Evolutionary conservation across 2,113 vertebrate genomes (phyloP).

Genomic region (Phylloscopus trochilus): DNA sequence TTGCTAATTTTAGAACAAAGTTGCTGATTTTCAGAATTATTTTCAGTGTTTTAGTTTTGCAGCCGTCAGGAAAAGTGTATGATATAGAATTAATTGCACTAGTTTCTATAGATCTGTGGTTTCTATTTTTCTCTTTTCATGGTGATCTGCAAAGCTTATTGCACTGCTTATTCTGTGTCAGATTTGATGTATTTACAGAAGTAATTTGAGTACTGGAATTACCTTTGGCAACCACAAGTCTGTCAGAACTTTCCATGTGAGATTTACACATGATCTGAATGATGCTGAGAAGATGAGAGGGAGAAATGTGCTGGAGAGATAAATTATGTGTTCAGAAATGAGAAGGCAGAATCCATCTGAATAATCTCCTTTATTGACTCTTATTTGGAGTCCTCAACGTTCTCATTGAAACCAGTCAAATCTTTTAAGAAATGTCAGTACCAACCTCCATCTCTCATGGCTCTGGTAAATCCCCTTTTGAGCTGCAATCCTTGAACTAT

Average conservation of each 20-base stretch:
- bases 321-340: not conserved
- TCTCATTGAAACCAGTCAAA: not conserved
- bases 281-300: not conserved
- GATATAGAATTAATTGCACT: not conserved
- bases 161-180: not conserved
- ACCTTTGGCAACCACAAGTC: not conserved
- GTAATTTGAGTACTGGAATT: not conserved
- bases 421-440: not conserved
- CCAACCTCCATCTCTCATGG: not conserved
- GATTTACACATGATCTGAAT: not conserved
- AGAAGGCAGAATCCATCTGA: not conserved
- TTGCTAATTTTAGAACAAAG: not conserved
- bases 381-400: accelerated
- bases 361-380: not conserved
- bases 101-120: not conserved
- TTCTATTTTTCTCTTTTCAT: not conserved
- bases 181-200: not conserved
- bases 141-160: not conserved
- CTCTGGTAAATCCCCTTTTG: not conserved
- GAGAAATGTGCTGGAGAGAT: not conserved
- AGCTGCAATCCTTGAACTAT: not conserved
- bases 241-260: not conserved
- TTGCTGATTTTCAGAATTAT: not conserved
- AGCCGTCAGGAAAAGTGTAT: not conserved
- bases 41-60: not conserved